Percentiles rank a stretch among this genome's conserved stretches.
These are phyloP conservation scores for Tinea pellionella DNA, from an alignment of 2,888 invertebrate genomes.

Conservation along the genomic window DNA sequence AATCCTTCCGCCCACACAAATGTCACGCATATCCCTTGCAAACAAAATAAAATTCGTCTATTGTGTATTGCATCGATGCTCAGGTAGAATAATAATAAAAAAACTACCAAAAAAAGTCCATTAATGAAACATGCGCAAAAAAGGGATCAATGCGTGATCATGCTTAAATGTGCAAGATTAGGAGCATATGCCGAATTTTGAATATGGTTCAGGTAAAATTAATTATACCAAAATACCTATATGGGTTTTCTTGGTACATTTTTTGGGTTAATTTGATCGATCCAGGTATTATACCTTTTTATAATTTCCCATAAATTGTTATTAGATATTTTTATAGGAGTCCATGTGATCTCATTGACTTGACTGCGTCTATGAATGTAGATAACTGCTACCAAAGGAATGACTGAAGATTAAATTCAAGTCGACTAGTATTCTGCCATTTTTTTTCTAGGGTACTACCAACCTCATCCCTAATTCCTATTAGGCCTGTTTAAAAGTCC, in stretches of 20 bases:
- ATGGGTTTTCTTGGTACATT: neutral
- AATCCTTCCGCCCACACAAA: constrained; percentile 51
- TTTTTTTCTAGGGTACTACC: too few species aligned
- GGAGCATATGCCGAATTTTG: constrained; percentile 39
- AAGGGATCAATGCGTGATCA: constrained; percentile 47
- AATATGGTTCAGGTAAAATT: neutral
- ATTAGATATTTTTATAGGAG: too few species aligned
- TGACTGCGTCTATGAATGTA: too few species aligned
- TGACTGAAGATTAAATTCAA: too few species aligned
- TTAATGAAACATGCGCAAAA: constrained; percentile 33
- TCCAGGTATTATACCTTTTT: too few species aligned
- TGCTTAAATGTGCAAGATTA: constrained; percentile 47
- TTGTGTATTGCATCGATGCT: constrained; percentile 36
- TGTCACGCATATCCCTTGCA: constrained; percentile 58
- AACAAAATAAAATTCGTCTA: constrained; percentile 37
- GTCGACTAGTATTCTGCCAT: too few species aligned
- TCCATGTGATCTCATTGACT: too few species aligned
- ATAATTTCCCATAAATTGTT: too few species aligned
- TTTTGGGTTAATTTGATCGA: too few species aligned
- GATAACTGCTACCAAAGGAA: too few species aligned
- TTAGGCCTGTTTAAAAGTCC: too few species aligned
- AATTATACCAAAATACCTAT: neutral
- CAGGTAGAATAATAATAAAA: constrained; percentile 55
- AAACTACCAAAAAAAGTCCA: constrained; percentile 29
- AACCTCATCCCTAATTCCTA: too few species aligned